A percentile compares a stretch with the other conserved stretches of the same genome.
Evolutionary conservation across 2,113 vertebrate genomes (phyloP).

Genomic region (Grammomys dolichurus): DNA sequence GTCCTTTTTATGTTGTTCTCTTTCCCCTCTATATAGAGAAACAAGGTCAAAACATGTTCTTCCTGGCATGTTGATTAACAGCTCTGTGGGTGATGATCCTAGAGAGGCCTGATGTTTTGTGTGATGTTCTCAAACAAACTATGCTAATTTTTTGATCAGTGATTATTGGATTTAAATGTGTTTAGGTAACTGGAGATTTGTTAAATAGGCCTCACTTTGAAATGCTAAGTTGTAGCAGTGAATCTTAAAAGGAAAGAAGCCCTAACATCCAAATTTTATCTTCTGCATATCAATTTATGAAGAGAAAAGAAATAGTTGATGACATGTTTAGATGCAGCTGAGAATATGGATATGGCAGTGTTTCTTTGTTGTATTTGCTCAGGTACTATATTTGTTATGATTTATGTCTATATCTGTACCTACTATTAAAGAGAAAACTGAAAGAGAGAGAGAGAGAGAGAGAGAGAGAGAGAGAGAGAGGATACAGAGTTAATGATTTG

Average conservation of each 20-base stretch:
- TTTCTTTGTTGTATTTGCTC: neutral
- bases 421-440: no score
- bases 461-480: neutral
- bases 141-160: constrained; percentile 77
- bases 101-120: constrained; percentile 71
- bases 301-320: constrained; percentile 15
- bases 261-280: constrained; percentile 18
- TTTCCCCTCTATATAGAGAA: constrained; percentile 75
- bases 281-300: constrained; percentile 20
- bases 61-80: constrained; percentile 77
- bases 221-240: constrained; percentile 68
- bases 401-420: neutral
- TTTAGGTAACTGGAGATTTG: constrained; percentile 74
- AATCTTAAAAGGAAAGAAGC: constrained; percentile 60
- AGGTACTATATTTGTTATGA: neutral
- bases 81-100: constrained; percentile 75
- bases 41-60: constrained; percentile 80
- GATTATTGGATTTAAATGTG: constrained; percentile 81
- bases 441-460: neutral
- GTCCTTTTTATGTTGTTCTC: constrained; percentile 58
- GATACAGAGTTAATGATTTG: no score
- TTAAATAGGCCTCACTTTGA: constrained; percentile 74
- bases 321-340: neutral
- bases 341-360: neutral
- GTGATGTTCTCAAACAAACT: constrained; percentile 78